phyloP scores from a whole-genome alignment of 2,113 vertebrate genomes.

The Motacilla tschutschensis region DNA sequence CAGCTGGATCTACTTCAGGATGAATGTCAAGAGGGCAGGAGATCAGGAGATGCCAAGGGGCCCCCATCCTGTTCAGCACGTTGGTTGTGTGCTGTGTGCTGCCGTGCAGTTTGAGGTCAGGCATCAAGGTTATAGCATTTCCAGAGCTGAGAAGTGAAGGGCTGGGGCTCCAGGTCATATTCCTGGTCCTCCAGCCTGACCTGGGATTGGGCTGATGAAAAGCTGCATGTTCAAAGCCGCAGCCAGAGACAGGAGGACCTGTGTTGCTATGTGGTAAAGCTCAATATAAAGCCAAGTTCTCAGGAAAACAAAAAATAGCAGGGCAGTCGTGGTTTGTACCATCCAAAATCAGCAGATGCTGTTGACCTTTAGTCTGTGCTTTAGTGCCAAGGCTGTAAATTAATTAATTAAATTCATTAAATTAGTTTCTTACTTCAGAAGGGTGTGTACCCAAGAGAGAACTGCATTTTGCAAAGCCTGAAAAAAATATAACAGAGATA shows the following conservation, averaged over 20 bases:
- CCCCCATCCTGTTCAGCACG: rapidly evolving
- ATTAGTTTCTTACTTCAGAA: neutral
- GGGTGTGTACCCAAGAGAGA: neutral
- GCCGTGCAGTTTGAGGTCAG: rapidly evolving
- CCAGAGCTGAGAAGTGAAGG: neutral
- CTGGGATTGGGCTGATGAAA: neutral
- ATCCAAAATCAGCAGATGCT: neutral
- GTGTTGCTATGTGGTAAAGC: neutral
- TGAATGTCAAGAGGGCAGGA: neutral
- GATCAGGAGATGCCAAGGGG: neutral
- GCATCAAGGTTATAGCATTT: too few relatives aligned
- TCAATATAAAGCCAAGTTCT: neutral
- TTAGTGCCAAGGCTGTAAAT: neutral
- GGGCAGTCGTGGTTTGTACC: neutral
- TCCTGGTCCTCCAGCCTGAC: neutral
- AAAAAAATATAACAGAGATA: neutral
- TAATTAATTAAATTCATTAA: neutral
- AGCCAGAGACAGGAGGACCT: neutral
- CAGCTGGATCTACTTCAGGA: neutral
- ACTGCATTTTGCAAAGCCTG: neutral
- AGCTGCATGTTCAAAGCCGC: neutral
- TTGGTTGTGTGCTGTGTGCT: neutral
- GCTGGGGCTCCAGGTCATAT: neutral
- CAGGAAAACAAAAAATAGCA: neutral
- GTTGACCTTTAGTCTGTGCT: conserved; percentile 16